Conservation (phyloP, 2,888 invertebrate species). For the Agriopis aurantiaria region DNA sequence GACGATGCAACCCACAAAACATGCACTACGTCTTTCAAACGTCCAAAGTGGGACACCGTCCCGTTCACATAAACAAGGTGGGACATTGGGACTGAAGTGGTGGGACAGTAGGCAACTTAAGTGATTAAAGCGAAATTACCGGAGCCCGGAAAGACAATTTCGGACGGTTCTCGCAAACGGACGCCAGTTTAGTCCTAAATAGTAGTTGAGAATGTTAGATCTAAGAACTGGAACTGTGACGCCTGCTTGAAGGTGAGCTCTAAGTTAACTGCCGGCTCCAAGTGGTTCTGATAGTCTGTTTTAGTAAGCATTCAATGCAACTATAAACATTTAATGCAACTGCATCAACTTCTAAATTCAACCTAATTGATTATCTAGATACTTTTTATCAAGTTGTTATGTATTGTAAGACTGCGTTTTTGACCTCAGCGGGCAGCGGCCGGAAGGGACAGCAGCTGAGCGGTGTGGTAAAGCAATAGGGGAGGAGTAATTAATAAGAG, state of each 20-base stretch:
- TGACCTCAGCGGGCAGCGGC: no score
- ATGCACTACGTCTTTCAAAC: conserved; percentile 25
- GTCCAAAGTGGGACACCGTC: conserved; percentile 24
- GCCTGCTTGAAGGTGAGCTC: conserved; percentile 7
- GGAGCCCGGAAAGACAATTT: conserved; percentile 35
- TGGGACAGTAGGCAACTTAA: conserved; percentile 42
- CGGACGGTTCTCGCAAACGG: conserved; percentile 31
- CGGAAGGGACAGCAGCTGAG: no score
- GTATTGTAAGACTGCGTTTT: no score
- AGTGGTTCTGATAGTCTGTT: not conserved
- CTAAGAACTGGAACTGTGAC: conserved; percentile 16
- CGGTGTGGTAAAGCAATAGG: no score
- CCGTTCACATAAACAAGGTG: conserved; percentile 39
- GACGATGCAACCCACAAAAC: conserved; percentile 27
- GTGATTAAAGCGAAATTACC: conserved; percentile 42
- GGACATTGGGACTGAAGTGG: conserved; percentile 7
- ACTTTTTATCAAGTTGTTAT: no score
- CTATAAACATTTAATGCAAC: no score
- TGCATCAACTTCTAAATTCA: no score
- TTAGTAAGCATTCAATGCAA: not conserved
- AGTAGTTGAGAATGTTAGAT: conserved; percentile 30
- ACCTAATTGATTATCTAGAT: no score
- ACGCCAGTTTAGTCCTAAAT: conserved; percentile 28
- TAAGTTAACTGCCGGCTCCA: not conserved
- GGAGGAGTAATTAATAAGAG: no score